Percentiles rank a stretch among this genome's conserved stretches.
phyloP scores from a whole-genome alignment of 35 echinoderm and acorn worm genomes.

The Heliocidaris tuberculata region DNA sequence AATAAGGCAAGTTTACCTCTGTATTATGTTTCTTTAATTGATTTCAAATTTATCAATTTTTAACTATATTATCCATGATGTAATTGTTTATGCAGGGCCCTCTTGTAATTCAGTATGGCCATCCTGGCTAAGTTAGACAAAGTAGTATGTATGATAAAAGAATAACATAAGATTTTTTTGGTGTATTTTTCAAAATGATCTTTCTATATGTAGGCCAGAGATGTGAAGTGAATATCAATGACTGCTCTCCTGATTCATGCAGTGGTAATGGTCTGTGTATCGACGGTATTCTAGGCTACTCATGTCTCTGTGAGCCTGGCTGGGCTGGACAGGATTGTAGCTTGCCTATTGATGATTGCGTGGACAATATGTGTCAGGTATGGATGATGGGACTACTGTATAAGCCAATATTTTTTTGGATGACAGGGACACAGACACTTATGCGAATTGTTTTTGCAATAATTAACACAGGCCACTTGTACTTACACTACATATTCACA shows the following conservation, averaged over 20 bases:
- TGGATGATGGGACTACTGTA: neutral
- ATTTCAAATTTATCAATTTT: too few species aligned
- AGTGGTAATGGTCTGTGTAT: slow-evolving; percentile 80
- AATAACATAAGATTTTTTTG: too few species aligned
- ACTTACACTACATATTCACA: too few species aligned
- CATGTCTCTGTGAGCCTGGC: slow-evolving; percentile 76
- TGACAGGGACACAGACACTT: neutral
- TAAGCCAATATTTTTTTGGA: neutral
- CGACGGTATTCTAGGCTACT: slow-evolving; percentile 69
- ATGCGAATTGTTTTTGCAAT: too few species aligned
- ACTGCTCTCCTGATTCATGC: slow-evolving; percentile 62
- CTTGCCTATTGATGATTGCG: slow-evolving; percentile 77
- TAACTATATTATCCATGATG: too few species aligned
- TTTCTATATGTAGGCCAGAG: slow-evolving; percentile 44
- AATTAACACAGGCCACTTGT: too few species aligned
- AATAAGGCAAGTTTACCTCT: too few species aligned
- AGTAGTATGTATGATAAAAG: too few species aligned
- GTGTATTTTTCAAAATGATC: neutral
- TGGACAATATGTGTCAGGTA: slow-evolving; percentile 89
- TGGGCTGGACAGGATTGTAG: slow-evolving; percentile 78
- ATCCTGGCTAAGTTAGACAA: too few species aligned
- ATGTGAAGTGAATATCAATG: slow-evolving; percentile 77
- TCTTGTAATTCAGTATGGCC: too few species aligned
- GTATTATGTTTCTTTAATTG: too few species aligned
- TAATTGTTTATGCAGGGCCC: too few species aligned